Base-by-base conservation (phyloP, 2,113 vertebrate species). In the Gyps fulvus region DNA sequence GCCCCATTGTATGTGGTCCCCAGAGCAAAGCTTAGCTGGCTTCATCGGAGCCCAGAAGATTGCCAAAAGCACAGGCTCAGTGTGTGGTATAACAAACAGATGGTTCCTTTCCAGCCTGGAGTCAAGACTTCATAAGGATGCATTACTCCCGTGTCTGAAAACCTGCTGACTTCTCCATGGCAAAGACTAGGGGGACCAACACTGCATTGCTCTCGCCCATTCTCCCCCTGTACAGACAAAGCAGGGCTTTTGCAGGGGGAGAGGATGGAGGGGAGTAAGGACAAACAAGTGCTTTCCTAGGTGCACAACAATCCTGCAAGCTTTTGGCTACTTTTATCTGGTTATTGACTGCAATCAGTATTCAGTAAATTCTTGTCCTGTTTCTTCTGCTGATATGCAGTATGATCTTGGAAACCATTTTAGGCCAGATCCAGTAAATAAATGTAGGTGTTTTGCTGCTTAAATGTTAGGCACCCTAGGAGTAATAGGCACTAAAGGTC, bases 21-120 rank as follows among this genome's bases (percentile, higher is more conserved):
- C 93, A 89, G 77, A 70, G 83, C 62, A 94, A 89, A 92, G 70
- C 55, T 89, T 87, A 83, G 50, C 62, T 90, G 88, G 49, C 63
- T 95, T 45, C 54, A 31, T 20, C 4, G 1, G 57, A 47, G 77
- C 65, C 93, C 90, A 74, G 62, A 43, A 92, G 80, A 61, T 27
- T 90, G 72, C 91, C 95, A 80, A n/a, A 38, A 87, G 83, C 85
- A 76, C 47, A 23, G 71, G 69, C 89, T 94, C 87, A 85, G 85
- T 12, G 31, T 78, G 83, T 70, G 80, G 36, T 89, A 36, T 81
- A 90, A 52, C 62, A 93, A 94, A 72, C 54, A 71, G 62, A 89
- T 85, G 87, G 84, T 89, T 90, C 80, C 73, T 83, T 71, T 79
- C 90, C 90, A 92, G 88, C 92, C 94, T 26, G 66, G 36, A 90